Base-by-base conservation (phyloP, 1,140 invertebrate species). In the Formica exsecta region DNA sequence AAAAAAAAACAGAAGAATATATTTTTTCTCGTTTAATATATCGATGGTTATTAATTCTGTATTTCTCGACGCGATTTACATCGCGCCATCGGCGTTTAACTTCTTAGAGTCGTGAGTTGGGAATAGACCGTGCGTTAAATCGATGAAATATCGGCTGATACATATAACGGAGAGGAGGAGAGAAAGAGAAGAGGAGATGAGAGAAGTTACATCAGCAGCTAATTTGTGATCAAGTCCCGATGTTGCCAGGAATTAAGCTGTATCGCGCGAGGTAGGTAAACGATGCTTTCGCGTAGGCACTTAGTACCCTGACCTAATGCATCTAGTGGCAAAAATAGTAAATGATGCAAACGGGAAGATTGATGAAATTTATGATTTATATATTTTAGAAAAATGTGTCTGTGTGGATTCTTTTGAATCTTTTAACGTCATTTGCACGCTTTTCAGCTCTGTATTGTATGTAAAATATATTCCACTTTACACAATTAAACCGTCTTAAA, bases 181-280 rank as follows among this genome's bases (percentile, higher is more conserved):
- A 51, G 25, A 4, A 76, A 62, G 57, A 16, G 44, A 9, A 62
- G 73, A 41, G 61, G 51, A 41, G 66, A 41, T 8, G 3, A 51
- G 29, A 62, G 76, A 4, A 57, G 41, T 19, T 8, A 32, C 19
- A 70, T 41, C 66, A 44, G 16, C 76, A 29, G 76, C 32, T 80
- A 80, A 80, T 80, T 80, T 80, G 76, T 80, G 76, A 68, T 80
- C 48, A 48, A 80, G 68, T 79, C 32, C 36, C 76, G 22, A 22
- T 32, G 51, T 36, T 16, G n/a, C 16, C 32, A 22, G n/a, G 64
- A 57, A 80, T 66, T 80, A 80, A 70, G 64, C 44, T 25, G 29
- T 57, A 70, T 79, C 74, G 22, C 19, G 32, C 11, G 32, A 75
- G 2, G 9, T 29, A n/a, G n/a, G 29, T 38, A 54, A 68, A 79